phyloP scores from a whole-genome alignment of 2,888 invertebrate species.

The Muschampia plurimacula region DNA sequence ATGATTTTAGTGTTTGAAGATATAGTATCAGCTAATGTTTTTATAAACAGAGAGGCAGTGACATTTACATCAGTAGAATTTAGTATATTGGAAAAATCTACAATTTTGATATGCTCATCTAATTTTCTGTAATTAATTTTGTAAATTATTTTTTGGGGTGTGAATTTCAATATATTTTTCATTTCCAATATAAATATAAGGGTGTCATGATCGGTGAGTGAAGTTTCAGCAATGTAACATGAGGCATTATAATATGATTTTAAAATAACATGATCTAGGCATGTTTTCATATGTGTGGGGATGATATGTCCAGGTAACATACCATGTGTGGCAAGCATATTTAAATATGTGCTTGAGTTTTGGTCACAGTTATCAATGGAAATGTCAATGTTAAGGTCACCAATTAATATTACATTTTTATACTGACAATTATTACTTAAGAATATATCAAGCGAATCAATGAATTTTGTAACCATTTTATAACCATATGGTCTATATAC shows the following conservation, averaged over 20 bases:
- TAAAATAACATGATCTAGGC: conserved; percentile 45
- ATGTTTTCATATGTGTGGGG: conserved; percentile 40
- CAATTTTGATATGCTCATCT: background rate
- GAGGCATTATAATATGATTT: conserved; percentile 37
- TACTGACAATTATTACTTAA: conserved; percentile 12
- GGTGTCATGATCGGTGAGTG: conserved; percentile 38
- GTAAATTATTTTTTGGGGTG: background rate
- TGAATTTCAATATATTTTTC: background rate
- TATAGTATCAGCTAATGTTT: background rate
- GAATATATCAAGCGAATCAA: conserved; percentile 27
- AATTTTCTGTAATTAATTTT: background rate
- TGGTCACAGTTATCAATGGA: background rate
- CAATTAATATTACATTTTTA: conserved; percentile 44
- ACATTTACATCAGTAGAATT: conserved; percentile 7
- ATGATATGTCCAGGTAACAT: conserved; percentile 42
- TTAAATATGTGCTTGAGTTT: conserved; percentile 39
- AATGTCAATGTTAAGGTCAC: conserved; percentile 47
- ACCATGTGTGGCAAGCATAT: conserved; percentile 43
- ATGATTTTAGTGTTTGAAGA: conserved; percentile 10
- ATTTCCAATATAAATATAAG: conserved; percentile 1
- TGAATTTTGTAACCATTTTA: conserved; percentile 27
- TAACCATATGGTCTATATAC: conserved; percentile 41
- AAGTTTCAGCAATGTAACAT: background rate
- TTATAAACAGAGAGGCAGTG: background rate
- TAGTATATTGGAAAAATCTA: background rate